Evolutionary conservation across 1,140 invertebrate genomes (phyloP).

Genomic region (Hycleus phaleratus): DNA sequence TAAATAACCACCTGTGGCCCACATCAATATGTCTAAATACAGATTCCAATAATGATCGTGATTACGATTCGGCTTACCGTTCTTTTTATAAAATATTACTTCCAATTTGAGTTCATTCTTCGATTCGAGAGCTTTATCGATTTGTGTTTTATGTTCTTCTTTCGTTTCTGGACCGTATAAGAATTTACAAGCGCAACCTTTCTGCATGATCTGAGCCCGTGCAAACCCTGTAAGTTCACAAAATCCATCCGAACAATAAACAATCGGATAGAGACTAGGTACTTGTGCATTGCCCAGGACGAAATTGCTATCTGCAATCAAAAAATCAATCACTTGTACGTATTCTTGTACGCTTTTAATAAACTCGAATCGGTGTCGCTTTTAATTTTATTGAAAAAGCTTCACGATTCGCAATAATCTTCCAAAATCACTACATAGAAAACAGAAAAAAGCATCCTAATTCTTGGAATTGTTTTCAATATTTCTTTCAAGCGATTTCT

Average conservation of each 20-base stretch:
- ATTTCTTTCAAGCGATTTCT: too few species aligned
- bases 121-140: conserved; percentile 79
- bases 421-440: too few species aligned
- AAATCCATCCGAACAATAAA: conserved; percentile 97
- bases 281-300: conserved; percentile 96
- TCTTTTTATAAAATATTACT: conserved; percentile 91
- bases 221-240: conserved; percentile 92
- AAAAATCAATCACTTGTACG: neutral
- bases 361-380: too few species aligned
- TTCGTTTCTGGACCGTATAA: conserved; percentile 86
- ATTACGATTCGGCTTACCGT: conserved; percentile 56
- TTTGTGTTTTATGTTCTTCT: conserved; percentile 80
- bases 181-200: conserved; percentile 93
- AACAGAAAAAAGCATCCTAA: too few species aligned
- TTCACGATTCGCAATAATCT: too few species aligned
- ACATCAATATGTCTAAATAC: too few species aligned
- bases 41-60: too few species aligned
- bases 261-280: conserved; percentile 80
- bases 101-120: conserved; percentile 90
- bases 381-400: too few species aligned
- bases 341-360: too few species aligned
- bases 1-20: neutral
- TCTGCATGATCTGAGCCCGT: conserved; percentile 94
- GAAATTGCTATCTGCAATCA: conserved; percentile 90
- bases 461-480: too few species aligned